Percentiles rank a stretch among this genome's conserved stretches.
Evolutionary conservation across 2,888 invertebrate genomes (phyloP).

Genomic region (Belgica antarctica): DNA sequence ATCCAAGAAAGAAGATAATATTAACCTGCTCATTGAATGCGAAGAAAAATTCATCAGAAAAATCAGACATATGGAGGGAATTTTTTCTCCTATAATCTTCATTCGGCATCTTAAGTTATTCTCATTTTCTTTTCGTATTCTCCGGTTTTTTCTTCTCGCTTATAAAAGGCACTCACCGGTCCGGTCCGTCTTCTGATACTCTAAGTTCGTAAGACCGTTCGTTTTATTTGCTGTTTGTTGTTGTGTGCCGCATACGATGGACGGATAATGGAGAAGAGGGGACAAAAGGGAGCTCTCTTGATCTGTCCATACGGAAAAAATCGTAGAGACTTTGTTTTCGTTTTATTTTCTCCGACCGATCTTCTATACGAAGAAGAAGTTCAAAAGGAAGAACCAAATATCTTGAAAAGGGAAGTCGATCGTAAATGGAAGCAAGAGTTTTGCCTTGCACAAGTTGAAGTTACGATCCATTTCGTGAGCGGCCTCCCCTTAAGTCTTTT

Average conservation of each 20-base stretch:
- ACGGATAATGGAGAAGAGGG: neutral
- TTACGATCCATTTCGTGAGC: neutral
- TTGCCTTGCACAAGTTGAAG: neutral
- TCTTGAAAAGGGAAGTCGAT: conserved; percentile 15
- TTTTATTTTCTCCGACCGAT: conserved; percentile 4
- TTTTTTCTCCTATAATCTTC: conserved; percentile 25
- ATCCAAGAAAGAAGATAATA: conserved; percentile 10
- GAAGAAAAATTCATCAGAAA: conserved; percentile 40
- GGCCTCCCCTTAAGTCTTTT: conserved; percentile 13
- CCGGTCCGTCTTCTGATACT: conserved; percentile 19
- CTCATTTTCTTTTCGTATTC: conserved; percentile 24
- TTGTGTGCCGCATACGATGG: conserved; percentile 8
- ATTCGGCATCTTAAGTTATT: conserved; percentile 44
- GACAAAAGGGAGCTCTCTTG: conserved; percentile 21
- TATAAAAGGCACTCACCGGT: conserved; percentile 18
- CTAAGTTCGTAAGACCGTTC: conserved; percentile 5
- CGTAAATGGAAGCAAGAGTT: conserved; percentile 23
- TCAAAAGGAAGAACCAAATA: neutral
- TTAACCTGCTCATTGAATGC: too few relatives aligned
- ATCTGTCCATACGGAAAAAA: too few relatives aligned
- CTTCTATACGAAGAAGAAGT: conserved; percentile 8
- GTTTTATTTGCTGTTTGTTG: conserved; percentile 17
- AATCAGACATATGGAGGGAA: conserved; percentile 34
- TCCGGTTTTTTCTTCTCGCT: conserved; percentile 24
- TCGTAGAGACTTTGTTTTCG: conserved; percentile 3